Base-by-base conservation (phyloP, 1,140 invertebrate species). In the Neodiprion fabricii region DNA sequence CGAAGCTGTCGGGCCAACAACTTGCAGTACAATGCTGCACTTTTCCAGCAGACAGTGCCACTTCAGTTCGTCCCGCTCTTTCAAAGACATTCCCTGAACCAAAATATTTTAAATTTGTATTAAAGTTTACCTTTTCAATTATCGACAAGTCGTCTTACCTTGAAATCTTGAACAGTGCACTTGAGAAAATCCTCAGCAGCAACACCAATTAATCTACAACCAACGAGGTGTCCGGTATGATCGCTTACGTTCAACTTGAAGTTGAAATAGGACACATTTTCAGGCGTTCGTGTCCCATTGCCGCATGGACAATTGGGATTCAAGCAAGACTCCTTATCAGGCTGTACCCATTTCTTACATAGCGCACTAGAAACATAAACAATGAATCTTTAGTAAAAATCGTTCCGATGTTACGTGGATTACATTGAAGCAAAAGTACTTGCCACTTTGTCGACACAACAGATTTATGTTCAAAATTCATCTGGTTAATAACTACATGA, bases 241-340 rank as follows among this genome's bases (percentile, higher is more conserved):
- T 89, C 88, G 76, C 85, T 89, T 1, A 89, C 73, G 78, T 86
- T 87, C 3, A 89, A 72, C 79, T 85, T 86, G 2, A 89, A 47
- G 49, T 85, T 86, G 17, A 89, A 81, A 48, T 73, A 82, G 0
- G 74, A 66, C 1, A 80, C 17, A 65, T 88, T 88, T 14, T 81
- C 71, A 9, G 85, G 86, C 8, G 74, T 67, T 17, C 76, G 81
- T 50, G 70, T 79, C 14, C 87, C 87, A 71, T 84, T 87, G 48
- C 88, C 87, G n/a, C 82, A 86, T 8, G 87, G 84, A 72, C 88
- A 89, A 12, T 87, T 84, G 48, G 87, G 77, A 74, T 88, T 88
- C 84, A 87, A 87, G 81, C 88, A 89, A 0, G 86, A 86, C 67
- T 88, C 87, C 17, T 82, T 76, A 28, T 70, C 76, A 28, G 78